Conservation (phyloP, 1,140 invertebrate genomes). For the Drosophila subobscura region DNA sequence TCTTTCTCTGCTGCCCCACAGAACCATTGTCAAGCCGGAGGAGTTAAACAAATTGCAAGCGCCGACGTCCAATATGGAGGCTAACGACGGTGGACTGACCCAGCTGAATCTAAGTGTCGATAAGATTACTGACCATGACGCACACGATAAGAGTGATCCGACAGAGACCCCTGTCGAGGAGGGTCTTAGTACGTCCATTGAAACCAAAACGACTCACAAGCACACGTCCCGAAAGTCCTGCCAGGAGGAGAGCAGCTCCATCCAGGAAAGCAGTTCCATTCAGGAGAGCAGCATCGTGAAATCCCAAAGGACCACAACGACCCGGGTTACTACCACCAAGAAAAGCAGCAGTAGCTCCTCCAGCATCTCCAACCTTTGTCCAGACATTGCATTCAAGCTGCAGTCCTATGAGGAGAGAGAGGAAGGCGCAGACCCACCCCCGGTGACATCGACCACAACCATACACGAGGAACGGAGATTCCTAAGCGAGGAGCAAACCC, state of each 20-base stretch:
- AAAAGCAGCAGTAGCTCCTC: conserved; percentile 50
- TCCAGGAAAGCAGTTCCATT: conserved; percentile 28
- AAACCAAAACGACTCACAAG: conserved; percentile 34
- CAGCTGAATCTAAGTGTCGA: conserved; percentile 42
- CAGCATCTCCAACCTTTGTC: conserved; percentile 13
- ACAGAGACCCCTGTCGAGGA: conserved; percentile 8
- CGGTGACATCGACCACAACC: conserved; percentile 41
- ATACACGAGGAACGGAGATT: conserved; percentile 71
- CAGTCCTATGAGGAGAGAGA: conserved; percentile 65
- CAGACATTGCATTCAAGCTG: conserved; percentile 67
- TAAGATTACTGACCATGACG: conserved; percentile 67
- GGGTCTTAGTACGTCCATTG: background rate
- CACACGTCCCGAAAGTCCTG: conserved; percentile 25
- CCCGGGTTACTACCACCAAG: conserved; percentile 60
- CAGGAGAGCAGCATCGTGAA: conserved; percentile 31
- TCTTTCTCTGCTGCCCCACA: conserved; percentile 23
- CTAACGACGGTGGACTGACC: conserved; percentile 20
- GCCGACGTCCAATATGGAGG: conserved; percentile 59
- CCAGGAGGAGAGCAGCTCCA: conserved; percentile 24
- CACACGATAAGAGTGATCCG: conserved; percentile 16
- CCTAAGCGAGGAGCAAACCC: conserved; percentile 66
- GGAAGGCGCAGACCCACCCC: conserved; percentile 1
- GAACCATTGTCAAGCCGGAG: conserved; percentile 67
- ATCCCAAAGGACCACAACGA: conserved; percentile 57
- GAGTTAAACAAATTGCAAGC: conserved; percentile 58